Base-by-base conservation (phyloP, 2,797 vertebrate species). In the Sebastes aleutianus region DNA sequence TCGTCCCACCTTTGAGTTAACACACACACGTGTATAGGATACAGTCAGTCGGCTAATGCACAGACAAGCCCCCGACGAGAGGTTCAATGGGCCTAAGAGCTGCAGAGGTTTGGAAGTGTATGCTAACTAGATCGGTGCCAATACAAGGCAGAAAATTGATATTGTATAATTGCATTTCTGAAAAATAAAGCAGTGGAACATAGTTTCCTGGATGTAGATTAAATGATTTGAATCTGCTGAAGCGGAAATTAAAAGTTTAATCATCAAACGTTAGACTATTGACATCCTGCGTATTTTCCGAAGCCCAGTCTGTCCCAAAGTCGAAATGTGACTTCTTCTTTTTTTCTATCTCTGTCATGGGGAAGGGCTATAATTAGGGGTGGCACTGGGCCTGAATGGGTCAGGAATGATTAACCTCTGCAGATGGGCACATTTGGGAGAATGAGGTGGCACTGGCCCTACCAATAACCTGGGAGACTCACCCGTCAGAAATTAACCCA, bases 381-480 rank as follows among this genome's bases (percentile, higher is more conserved):
- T 94, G 92, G 92, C 91, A 79, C 82, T 43, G 79, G 78, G 91
- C 90, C 90, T 89, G 87, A 74, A 83, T 29, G 65, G 92, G 94
- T 95, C 93, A 92, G 74, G 78, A 85, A 86, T 89, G 89, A 92
- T 94, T 93, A 92, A 94, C 94, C 93, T 93, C 85, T 91, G 74
- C 94, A 95, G 93, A 94, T 95, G 94, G 94, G 73, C 88, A 82
- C 89, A 82, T 91, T 84, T 88, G 91, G 90, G 90, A 89, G 70
- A 76, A 76, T 71, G 82, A 82, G 79, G 79, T 74, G 71, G 53
- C 63, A 47, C 50, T 81, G 86, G 56, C 84, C 80, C 81, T 74
- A 82, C 62, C 66, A 87, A 80, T 89, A 87, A 90, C 86, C 90
- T 83, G 64, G 84, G 84, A 91, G 79, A 78, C 56, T 87, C 76